These are phyloP conservation scores for Tragelaphus buxtoni DNA, from an alignment of 2,113 vertebrate species.

Conservation along the genomic window DNA sequence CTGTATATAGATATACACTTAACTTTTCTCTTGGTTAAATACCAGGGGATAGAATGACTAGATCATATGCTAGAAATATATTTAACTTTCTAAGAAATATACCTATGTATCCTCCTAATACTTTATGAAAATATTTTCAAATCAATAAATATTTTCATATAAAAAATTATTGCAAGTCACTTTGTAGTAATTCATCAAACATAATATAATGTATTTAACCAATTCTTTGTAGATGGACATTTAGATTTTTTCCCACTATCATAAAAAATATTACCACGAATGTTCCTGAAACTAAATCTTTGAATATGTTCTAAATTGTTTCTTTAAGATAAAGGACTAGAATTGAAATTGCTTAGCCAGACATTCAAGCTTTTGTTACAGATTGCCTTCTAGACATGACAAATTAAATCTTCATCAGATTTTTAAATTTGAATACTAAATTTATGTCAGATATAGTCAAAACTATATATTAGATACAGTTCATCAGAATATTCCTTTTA, in stretches of 20 bases:
- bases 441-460: neutral
- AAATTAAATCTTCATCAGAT: neutral
- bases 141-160: too few relatives aligned
- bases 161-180: too few relatives aligned
- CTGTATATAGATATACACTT: neutral
- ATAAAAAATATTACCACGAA: too few relatives aligned
- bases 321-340: neutral
- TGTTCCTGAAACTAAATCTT: slow-evolving; percentile 31
- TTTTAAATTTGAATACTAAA: slow-evolving; percentile 23
- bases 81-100: neutral
- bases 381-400: neutral
- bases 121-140: neutral
- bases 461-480: neutral
- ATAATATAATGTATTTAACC: too few relatives aligned
- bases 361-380: neutral
- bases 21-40: neutral
- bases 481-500: neutral
- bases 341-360: neutral
- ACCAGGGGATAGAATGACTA: neutral
- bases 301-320: slow-evolving; percentile 1
- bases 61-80: neutral
- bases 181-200: too few relatives aligned
- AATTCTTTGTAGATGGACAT: too few relatives aligned
- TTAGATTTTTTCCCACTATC: too few relatives aligned
- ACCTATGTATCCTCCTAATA: neutral